Base-by-base conservation (phyloP, 2,797 vertebrate species). In the Pitangus sulphuratus region DNA sequence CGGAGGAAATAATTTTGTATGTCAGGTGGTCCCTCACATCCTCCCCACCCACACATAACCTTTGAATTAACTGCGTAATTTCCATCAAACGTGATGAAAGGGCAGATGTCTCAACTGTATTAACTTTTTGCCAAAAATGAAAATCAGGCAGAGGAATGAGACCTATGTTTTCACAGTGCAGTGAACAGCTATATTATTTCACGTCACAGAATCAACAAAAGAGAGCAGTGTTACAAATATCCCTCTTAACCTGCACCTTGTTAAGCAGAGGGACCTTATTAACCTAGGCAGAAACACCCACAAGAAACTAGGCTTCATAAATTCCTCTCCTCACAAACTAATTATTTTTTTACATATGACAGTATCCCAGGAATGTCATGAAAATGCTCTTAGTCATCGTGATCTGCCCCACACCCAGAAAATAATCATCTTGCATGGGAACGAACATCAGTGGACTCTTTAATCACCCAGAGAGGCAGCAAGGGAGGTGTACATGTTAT, bases 371-470 rank as follows among this genome's bases (percentile, higher is more conserved):
- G 57, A 88, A 51, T n/a, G 65, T 57, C 45, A 6, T 37, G 12
- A 88, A 91, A 95, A 79, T 13, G n/a, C 30, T 84, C 65, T 84
- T 95, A 90, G 88, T 96, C 94, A 94, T 76, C 3, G 0, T 54
- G 62, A 61, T 90, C 54, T 62, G 77, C 50, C 86, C 95, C 93
- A 96, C 93, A 35, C 95, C 95, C 93, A 95, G 70, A 77, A 97
- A 93, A 90, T 89, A 94, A 93, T 89, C 9, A 11, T 40, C 70
- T 30, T 82, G 80, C 86, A 89, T 51, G 62, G 70, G 80, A 87
- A 91, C 44, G 30, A 88, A 90, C 60, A 66, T 87, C 94, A 82
- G 21, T 76, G 86, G 37, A 56, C 86, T 90, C 88, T 95, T 95
- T 95, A 96, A 95, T 95, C 68, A 62, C 33, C 62, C 31, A 17